These are phyloP conservation scores for Aurelia sp. DNA, from an alignment of 30 jellyfish, hydroid and myxozoan genomes.

Conservation along the genomic window DNA sequence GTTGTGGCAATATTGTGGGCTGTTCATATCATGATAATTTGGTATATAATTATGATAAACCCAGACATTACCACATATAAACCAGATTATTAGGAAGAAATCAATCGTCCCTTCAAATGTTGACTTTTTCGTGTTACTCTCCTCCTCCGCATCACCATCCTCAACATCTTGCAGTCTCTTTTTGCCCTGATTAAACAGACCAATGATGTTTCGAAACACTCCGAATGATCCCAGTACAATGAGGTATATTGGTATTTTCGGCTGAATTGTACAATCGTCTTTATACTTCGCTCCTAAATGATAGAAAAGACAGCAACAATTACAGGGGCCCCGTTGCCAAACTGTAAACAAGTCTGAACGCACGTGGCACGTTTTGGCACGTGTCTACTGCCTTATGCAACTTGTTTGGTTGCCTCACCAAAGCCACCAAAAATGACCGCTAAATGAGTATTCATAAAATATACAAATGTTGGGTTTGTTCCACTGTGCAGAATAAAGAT, in stretches of 20 bases:
- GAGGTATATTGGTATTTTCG: constrained; percentile 64
- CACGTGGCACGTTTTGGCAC: no score
- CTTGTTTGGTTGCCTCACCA: no score
- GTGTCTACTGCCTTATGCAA: no score
- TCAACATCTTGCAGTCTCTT: constrained; percentile 6
- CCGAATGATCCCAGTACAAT: constrained; percentile 70
- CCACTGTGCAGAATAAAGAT: no score
- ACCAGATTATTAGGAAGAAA: constrained; percentile 76
- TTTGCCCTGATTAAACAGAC: constrained; percentile 7
- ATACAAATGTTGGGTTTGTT: no score
- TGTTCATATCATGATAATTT: not conserved
- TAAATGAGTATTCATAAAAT: no score
- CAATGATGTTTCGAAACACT: constrained; percentile 33
- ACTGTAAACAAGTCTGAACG: no score
- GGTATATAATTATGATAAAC: constrained; percentile 52
- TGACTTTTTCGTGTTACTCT: constrained; percentile 12
- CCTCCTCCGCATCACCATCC: constrained; percentile 15
- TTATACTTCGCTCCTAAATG: constrained; percentile 47
- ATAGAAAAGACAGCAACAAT: not conserved
- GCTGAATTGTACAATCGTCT: constrained; percentile 65
- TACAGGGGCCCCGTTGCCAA: not conserved
- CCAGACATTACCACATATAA: constrained; percentile 85
- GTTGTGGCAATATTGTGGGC: constrained; percentile 46
- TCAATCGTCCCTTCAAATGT: constrained; percentile 30
- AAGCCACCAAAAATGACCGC: no score